Evolutionary conservation across 2,113 vertebrate genomes (phyloP).

Genomic region (Sarotherodon lohbergeri): DNA sequence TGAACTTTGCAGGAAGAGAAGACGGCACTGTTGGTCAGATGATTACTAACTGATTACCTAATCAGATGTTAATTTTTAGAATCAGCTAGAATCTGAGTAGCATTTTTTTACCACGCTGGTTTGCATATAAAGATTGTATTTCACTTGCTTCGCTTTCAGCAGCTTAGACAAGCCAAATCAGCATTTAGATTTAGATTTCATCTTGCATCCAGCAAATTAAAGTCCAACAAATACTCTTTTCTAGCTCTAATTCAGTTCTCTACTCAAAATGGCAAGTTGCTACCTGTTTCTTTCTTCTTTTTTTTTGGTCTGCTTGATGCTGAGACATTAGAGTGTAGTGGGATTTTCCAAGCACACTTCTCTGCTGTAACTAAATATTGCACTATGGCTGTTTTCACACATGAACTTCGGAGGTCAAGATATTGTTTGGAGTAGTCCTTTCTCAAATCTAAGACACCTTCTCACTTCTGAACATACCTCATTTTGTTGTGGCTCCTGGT

Average conservation of each 20-base stretch:
- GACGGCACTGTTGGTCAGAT: not conserved
- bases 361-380: not conserved
- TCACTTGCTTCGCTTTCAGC: not conserved
- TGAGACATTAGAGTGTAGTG: not conserved
- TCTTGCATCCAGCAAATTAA: not conserved
- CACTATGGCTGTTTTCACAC: not conserved
- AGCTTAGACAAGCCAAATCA: not conserved
- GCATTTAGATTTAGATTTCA: not conserved
- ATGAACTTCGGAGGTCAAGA: not conserved
- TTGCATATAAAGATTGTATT: not conserved
- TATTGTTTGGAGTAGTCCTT: not conserved
- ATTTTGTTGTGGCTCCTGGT: not conserved
- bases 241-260: not conserved
- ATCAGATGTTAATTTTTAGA: not conserved
- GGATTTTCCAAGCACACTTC: not conserved
- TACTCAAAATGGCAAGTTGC: not conserved
- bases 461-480: not conserved
- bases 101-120: not conserved
- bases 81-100: not conserved
- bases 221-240: not conserved
- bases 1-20: not conserved
- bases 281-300: not conserved
- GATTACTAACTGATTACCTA: not conserved
- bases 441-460: not conserved
- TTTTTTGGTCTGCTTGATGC: not conserved